Conservation (phyloP, 2,888 invertebrate genomes). For the Apeira syringaria region DNA sequence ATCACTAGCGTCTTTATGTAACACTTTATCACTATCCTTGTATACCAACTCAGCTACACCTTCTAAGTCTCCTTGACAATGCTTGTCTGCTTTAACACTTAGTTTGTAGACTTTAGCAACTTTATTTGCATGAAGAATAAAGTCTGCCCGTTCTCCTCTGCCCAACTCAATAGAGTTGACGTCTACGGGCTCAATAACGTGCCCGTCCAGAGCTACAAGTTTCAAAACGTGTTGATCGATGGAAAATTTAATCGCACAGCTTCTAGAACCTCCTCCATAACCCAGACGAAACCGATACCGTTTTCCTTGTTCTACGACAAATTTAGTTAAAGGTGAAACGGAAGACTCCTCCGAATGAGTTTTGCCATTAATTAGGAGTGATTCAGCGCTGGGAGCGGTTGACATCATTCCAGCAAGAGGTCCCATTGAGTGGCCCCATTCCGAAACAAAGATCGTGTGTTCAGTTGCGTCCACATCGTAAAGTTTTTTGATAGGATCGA, state of each 20-base stretch:
- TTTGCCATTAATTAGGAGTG: constrained; percentile 86
- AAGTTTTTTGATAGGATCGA: constrained; percentile 83
- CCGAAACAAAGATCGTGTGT: constrained; percentile 87
- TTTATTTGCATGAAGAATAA: constrained; percentile 86
- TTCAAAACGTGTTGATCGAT: constrained; percentile 86
- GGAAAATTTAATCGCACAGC: constrained; percentile 87
- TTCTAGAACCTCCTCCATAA: constrained; percentile 86
- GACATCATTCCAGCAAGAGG: constrained; percentile 71
- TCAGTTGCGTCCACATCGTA: constrained; percentile 89
- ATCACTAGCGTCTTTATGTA: constrained; percentile 55
- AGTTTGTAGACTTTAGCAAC: constrained; percentile 84
- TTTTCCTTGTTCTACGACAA: constrained; percentile 82
- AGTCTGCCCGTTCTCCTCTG: constrained; percentile 90
- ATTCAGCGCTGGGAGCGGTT: constrained; percentile 68
- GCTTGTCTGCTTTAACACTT: constrained; percentile 75
- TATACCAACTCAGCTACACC: constrained; percentile 82
- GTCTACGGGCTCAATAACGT: constrained; percentile 83
- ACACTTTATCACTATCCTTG: constrained; percentile 49
- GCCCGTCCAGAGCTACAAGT: constrained; percentile 89
- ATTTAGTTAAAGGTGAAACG: constrained; percentile 68
- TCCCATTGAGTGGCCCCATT: constrained; percentile 86
- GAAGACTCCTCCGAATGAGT: constrained; percentile 71
- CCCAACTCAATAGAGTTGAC: constrained; percentile 83
- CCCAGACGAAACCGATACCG: constrained; percentile 86
- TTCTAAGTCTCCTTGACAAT: constrained; percentile 72